Conservation (phyloP, 2,113 vertebrate genomes). For the Addax nasomaculatus region DNA sequence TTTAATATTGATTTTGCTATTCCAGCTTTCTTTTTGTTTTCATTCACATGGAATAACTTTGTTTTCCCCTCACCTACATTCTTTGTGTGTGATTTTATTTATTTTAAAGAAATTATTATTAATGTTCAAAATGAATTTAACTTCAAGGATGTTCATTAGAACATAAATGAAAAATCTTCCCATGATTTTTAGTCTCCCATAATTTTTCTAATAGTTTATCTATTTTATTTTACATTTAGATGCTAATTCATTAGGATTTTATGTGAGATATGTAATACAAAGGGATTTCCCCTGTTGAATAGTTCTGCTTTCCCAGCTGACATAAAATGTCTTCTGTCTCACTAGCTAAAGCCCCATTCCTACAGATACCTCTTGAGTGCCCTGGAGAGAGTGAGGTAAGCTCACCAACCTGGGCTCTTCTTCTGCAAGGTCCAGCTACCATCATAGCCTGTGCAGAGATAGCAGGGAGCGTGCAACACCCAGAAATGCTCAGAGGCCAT, state of each 20-base stretch:
- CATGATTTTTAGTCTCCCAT: not conserved
- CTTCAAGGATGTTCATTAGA: not conserved
- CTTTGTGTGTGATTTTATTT: not conserved
- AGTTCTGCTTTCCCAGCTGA: not conserved
- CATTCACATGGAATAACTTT: not conserved
- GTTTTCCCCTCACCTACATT: not conserved
- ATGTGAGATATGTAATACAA: not conserved
- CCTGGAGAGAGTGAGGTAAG: not conserved
- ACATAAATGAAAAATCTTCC: not conserved
- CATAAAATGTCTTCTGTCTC: not conserved
- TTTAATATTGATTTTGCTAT: not conserved
- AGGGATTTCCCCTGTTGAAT: not conserved
- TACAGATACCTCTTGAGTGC: not conserved
- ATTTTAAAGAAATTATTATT: not conserved
- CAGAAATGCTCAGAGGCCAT: not conserved
- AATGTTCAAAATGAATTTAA: not conserved
- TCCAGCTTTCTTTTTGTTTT: not conserved
- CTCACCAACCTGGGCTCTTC: not conserved
- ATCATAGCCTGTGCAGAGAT: not conserved
- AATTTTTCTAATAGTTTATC: not conserved
- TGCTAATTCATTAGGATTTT: not conserved
- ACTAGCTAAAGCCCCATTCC: not conserved
- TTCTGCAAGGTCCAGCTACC: accelerated
- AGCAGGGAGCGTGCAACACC: accelerated
- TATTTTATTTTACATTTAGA: not conserved